Evolutionary conservation across 2,113 vertebrate species (phyloP).

Genomic region (Psilopsiagon aymara): DNA sequence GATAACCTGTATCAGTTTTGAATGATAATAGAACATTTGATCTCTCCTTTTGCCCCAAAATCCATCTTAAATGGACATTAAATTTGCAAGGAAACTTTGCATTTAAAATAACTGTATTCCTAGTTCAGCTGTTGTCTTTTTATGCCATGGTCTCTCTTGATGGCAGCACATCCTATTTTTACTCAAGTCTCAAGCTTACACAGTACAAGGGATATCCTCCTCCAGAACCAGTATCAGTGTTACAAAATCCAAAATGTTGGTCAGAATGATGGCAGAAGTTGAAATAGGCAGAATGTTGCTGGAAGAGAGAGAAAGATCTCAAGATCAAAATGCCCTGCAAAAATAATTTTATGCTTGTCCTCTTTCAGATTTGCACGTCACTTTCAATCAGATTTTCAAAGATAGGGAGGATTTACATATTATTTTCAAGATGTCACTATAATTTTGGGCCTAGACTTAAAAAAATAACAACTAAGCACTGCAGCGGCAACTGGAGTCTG

Average conservation of each 20-base stretch:
- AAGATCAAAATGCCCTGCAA: neutral
- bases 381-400: neutral
- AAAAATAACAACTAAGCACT: neutral
- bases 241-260: neutral
- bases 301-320: neutral
- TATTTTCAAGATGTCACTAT: neutral
- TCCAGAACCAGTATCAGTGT: neutral
- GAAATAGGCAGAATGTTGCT: neutral
- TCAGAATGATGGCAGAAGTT: neutral
- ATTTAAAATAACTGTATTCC: neutral
- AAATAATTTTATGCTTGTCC: neutral
- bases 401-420: neutral
- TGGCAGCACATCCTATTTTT: neutral
- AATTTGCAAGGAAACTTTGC: neutral
- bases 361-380: neutral
- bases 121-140: slow-evolving; percentile 3
- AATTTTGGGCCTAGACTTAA: neutral
- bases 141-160: neutral
- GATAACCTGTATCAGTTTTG: neutral
- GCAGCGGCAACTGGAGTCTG: neutral
- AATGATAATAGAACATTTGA: neutral
- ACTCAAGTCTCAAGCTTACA: neutral
- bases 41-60: neutral
- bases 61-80: neutral
- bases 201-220: neutral